Base-by-base conservation (phyloP, 2,888 invertebrate genomes). In the Drosophila demipolita region DNA sequence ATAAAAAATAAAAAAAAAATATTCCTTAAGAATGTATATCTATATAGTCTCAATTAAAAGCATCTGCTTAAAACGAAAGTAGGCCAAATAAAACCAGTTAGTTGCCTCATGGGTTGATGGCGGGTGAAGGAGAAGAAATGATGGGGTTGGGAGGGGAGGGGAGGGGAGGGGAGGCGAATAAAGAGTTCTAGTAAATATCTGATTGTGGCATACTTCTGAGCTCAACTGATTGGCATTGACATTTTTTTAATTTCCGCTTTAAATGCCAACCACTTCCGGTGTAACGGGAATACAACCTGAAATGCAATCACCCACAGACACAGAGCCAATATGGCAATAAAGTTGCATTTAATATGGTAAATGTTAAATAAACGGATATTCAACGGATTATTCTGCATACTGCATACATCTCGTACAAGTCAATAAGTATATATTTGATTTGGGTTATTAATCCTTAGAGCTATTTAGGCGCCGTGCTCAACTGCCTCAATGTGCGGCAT, bases 201-300 rank as follows among this genome's bases (percentile, higher is more conserved):
- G 55, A 50, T 3, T 15, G 38, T 59, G 26, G 20, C 29, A 29
- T 2, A 57, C 66, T 65, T 20, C 15, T 38, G 32, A 35, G 40
- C 33, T 38, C 50, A 45, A 29, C 29, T 55, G 54, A 38, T 38
- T 60, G 32, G n/a, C 67, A 78, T 67, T 81, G 85, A 75, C 87
- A 89, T 81, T 86, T 90, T 45, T 86, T 87, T 90, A 87, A 87
- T 87, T 87, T 87, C 86, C 89, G 89, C 70, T 90, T 74, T 85
- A 90, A 87, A 88, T 85, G 83, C 88, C 85, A 85, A 78, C 83
- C 89, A 77, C 83, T 82, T 90, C 80, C 75, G 70, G 66, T 20
- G 50, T 29, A 23, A 38, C 29, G 48, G 66, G 66, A 73, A 68
- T 32, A 50, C n/a, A 40, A 73, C 67, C 57, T 67, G 66, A 48